Evolutionary conservation across 2,888 invertebrate species (phyloP), one percentile per base, ranked within the genome.

Genomic region (Pyralis farinalis): DNA sequence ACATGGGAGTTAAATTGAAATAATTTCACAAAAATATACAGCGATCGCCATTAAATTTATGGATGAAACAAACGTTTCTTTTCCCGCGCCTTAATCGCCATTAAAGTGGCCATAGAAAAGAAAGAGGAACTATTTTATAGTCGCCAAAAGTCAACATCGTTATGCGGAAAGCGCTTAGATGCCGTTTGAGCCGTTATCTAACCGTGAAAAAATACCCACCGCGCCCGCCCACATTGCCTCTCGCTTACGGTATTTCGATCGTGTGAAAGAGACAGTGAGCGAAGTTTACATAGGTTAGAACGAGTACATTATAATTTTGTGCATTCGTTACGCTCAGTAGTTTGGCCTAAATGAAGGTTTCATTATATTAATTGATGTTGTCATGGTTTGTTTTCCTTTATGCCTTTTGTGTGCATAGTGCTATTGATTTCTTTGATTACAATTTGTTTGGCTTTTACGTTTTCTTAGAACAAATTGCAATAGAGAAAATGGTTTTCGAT

Each of bases 241-340:
- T 71, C 60, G 69, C 76, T 81, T 81, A 85, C 86, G 85, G 86
- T 86, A 85, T 86, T 86, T 84, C 79, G 82, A 84, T 68, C 71
- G 84, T 56, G 79, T 51, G 74, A 85, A 50, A 57, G 66, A 40
- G 51, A 46, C 37, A 30, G 37, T 20, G 28, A 34, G 9, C 20
- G 28, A 27, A 35, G 30, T 34, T 64, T 34, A 25, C 39, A 28
- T 39, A 42, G 32, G 42, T 38, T 42, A 49, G 44, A 46, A 40
- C 11, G 43, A 33, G 35, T 68, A 48, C 43, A 60, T 39, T 66
- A 58, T 66, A 75, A 51, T 63, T 75, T 70, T 56, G 60, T 65
- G 47, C 55, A 64, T 69, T 53, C 74, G 54, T 50, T 31, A 53
- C 46, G 49, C 55, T 58, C 53, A 63, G 64, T 37, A 16, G 34